phyloP scores from a whole-genome alignment of 2,113 vertebrate genomes.

The Apodemus sylvaticus region DNA sequence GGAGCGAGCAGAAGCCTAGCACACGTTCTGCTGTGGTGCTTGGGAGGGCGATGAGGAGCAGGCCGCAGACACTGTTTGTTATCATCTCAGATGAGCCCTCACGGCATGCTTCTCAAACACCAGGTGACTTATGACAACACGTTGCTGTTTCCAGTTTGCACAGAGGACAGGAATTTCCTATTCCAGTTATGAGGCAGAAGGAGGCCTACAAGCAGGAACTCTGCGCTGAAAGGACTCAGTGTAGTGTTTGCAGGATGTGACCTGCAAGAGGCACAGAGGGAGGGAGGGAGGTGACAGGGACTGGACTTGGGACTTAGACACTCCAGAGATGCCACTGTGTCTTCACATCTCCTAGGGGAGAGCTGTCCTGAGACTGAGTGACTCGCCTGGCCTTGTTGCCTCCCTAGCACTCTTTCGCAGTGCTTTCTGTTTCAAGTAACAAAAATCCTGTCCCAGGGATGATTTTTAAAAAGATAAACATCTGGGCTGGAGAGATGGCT shows the following conservation, averaged over 20 bases:
- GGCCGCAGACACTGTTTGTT: accelerated
- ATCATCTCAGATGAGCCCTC: not conserved
- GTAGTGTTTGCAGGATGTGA: not conserved
- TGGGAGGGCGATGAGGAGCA: not conserved
- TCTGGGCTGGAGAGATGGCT: too few relatives aligned
- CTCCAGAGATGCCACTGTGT: not conserved
- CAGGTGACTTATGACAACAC: not conserved
- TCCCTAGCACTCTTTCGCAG: not conserved
- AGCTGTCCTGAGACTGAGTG: not conserved
- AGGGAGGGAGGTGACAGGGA: not conserved
- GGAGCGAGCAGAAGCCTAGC: not conserved
- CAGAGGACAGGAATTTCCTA: not conserved
- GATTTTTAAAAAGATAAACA: not conserved
- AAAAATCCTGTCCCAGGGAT: not conserved
- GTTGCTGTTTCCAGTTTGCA: not conserved
- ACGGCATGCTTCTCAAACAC: not conserved
- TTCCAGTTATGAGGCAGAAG: not conserved
- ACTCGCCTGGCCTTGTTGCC: not conserved
- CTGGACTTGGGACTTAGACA: not conserved
- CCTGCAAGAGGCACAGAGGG: not conserved
- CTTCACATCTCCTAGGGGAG: not conserved
- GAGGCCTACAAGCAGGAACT: not conserved
- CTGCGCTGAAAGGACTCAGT: not conserved
- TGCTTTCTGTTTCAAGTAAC: not conserved
- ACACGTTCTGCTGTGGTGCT: not conserved